Percentiles rank a stretch among this genome's conserved stretches.
Evolutionary conservation across 2,888 invertebrate species (phyloP).

Genomic region (Blera fallax): DNA sequence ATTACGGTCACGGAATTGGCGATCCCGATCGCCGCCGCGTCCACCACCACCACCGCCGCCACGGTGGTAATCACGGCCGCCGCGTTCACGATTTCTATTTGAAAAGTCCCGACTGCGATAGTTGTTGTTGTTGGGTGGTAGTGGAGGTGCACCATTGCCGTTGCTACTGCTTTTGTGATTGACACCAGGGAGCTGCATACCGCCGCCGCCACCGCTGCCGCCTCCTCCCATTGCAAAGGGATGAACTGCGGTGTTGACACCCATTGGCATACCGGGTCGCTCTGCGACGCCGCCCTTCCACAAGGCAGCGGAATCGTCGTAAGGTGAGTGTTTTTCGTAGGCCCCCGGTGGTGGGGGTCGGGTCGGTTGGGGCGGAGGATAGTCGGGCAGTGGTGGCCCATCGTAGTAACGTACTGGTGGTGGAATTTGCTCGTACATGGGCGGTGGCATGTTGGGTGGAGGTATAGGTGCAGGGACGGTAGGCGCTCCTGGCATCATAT

Average conservation of each 20-base stretch:
- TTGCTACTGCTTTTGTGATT: conserved; percentile 72
- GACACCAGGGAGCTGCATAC: conserved; percentile 59
- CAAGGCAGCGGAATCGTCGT: conserved; percentile 85
- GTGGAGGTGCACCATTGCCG: conserved; percentile 57
- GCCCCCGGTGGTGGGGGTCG: conserved; percentile 83
- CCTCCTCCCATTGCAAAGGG: conserved; percentile 72
- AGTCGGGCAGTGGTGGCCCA: conserved; percentile 89
- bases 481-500: conserved; percentile 87
- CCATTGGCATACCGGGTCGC: conserved; percentile 77
- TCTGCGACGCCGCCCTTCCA: conserved; percentile 79
- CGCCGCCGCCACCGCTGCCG: conserved; percentile 69
- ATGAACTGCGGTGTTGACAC: conserved; percentile 73
- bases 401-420: conserved; percentile 93
- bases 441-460: conserved; percentile 84
- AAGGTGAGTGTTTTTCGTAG: conserved; percentile 88
- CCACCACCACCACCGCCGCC: conserved; percentile 78
- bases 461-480: conserved; percentile 79
- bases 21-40: conserved; percentile 82
- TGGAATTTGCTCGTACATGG: conserved; percentile 85
- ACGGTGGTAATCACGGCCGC: conserved; percentile 76
- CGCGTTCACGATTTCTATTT: conserved; percentile 79
- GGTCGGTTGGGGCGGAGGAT: conserved; percentile 84
- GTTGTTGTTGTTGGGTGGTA: conserved; percentile 72
- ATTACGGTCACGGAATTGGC: conserved; percentile 82
- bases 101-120: conserved; percentile 78